Evolutionary conservation across 2,888 invertebrate genomes (phyloP), one percentile per base, ranked within the genome.

Genomic region (Aproaerema taeniolella): DNA sequence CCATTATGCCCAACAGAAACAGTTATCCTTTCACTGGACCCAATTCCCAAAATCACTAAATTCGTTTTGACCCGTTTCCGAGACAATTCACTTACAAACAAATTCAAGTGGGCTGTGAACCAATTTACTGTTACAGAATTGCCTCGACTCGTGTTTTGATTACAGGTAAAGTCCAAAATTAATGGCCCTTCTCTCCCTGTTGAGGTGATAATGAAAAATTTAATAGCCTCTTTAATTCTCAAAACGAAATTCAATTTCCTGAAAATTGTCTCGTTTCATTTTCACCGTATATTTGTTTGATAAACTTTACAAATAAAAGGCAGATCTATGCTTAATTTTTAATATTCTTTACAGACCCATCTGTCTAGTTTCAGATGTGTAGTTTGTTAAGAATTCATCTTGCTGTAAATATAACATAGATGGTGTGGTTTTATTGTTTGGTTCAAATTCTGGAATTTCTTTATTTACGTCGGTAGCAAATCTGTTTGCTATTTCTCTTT

Each of bases 141-240:
- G 57, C 53, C 45, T 44, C 46, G 49, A 24, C 47, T 59, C 59
- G 53, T 62, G 56, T 71, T 73, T 66, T 67, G 67, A 72, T 75
- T 67, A 66, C 61, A 64, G 58, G 59, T 66, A 60, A 67, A 70
- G 57, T 66, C 61, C 58, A 51, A 68, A 72, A 75, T 81, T 73
- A 79, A 80, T 75, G 66, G 66, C 43, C 42, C 45, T 48, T 50
- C 54, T 49, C 50, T 52, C 53, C 56, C 49, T 50, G 52, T 38
- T 45, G 54, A 53, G 53, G 59, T 61, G 63, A 72, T 78, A 74
- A 81, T 78, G 75, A 79, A 77, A 76, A 72, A 74, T 69, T 65
- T 72, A 70, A 77, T 67, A 59, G 63, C 58, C 47, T 58, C 54
- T 54, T 52, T 54, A 47, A 49, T 41, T 49, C 51, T 52, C 47